Evolutionary conservation across 1,140 invertebrate species (phyloP), one percentile per base, ranked within the genome.

Genomic region (Drosophila saltans): DNA sequence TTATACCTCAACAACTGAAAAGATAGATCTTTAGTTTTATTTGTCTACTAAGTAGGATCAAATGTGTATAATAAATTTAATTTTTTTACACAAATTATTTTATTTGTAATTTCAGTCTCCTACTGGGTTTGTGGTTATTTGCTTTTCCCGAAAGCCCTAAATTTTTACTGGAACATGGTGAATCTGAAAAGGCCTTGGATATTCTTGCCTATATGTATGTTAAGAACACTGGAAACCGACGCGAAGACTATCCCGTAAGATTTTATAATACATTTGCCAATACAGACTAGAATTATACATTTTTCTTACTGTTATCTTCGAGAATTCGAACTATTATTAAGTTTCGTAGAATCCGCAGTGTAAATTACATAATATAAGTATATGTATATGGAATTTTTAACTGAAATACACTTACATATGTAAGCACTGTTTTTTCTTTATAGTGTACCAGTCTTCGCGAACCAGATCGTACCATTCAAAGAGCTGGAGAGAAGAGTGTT

Each of bases 61-160:
- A 3, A 6, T 7, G 4, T 30, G 28, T 30, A 3, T 30, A 30
- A 30, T 2, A 30, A 30, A 30, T 36, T 36, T 6, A 36, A 36
- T 36, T 36, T 7, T 36, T 36, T 36, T 2, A 30, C 26, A 55
- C 8, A 24, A 26, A 2, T 55, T 55, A 28, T 36, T 41, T 66
- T 28, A 45, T 55, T 24, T 67, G 10, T 24, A n/a, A 65, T 75
- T 69, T 45, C 58, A 82, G 80, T 68, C 48, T 82, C 45, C 28
- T 80, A 11, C 33, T 82, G 10, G 80, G 80, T 85, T 97, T 96
- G 91, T 96, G 94, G 94, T 93, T 97, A 2, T 93, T 96, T 65
- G 93, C 94, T 30, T 97, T 97, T 92, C 97, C 97, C 3, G 97
- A 97, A 92, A 97, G 96, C 91, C 97, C 97, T 1, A 97, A 97